A percentile compares a stretch with the other conserved stretches of the same genome.
Conservation (phyloP, 2,797 vertebrate genomes). For the Mus caroli region DNA sequence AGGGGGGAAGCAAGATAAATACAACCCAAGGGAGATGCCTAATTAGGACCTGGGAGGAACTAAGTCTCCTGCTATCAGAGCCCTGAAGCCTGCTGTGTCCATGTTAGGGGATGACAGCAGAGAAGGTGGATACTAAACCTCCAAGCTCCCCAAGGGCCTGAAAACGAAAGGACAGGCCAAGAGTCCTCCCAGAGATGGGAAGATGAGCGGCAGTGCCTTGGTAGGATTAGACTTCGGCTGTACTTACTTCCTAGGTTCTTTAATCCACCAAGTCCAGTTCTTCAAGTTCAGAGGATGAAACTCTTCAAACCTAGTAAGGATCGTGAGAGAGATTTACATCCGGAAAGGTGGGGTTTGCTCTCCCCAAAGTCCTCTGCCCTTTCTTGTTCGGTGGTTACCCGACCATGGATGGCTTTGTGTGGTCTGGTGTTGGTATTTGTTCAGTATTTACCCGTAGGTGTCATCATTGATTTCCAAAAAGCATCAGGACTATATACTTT, state of each 20-base stretch:
- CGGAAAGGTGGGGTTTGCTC: not conserved
- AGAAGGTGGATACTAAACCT: not conserved
- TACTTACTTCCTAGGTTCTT: slow-evolving; percentile 31
- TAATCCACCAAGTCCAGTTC: slow-evolving; percentile 45
- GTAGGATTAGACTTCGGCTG: not conserved
- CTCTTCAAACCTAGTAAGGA: slow-evolving; percentile 29
- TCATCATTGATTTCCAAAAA: slow-evolving; percentile 81
- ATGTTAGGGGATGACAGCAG: accelerated
- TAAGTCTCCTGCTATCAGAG: slow-evolving; percentile 6
- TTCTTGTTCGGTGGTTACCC: slow-evolving; percentile 78
- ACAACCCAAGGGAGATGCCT: not conserved
- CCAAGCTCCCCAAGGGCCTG: not conserved
- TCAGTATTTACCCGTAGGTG: slow-evolving; percentile 84
- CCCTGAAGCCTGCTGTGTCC: slow-evolving; percentile 1
- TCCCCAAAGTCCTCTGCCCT: accelerated
- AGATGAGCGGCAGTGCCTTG: not conserved
- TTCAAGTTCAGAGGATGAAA: not conserved
- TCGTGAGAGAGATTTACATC: not conserved
- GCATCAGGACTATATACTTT: slow-evolving; percentile 82
- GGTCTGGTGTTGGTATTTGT: not conserved
- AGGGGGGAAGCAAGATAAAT: not conserved
- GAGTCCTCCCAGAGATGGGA: not conserved
- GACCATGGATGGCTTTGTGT: not conserved
- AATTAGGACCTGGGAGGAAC: not conserved
- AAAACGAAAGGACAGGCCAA: not conserved